A percentile compares a stretch with the other conserved stretches of the same genome.
These are phyloP conservation scores for Baccha elongata DNA, from an alignment of 2,888 invertebrate genomes.

Conservation along the genomic window DNA sequence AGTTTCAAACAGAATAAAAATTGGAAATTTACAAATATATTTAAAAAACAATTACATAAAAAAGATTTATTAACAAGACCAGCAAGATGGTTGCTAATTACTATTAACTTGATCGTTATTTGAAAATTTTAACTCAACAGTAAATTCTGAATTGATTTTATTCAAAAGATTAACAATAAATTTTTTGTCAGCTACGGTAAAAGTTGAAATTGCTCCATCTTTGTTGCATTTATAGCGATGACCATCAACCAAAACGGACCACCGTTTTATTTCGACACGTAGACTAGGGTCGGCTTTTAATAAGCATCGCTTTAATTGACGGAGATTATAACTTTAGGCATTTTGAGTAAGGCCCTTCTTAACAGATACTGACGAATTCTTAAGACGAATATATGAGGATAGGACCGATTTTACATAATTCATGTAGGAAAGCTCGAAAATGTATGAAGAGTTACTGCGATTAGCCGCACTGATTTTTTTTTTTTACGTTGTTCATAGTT, in stretches of 20 bases:
- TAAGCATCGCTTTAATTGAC: background rate
- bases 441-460: background rate
- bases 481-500: background rate
- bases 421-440: background rate
- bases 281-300: background rate
- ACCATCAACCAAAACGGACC: background rate
- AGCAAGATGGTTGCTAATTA: too few species aligned
- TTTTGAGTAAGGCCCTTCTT: background rate
- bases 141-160: too few species aligned
- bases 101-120: too few species aligned
- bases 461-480: background rate
- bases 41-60: too few species aligned
- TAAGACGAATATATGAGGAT: too few species aligned
- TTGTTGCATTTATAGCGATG: background rate
- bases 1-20: too few species aligned
- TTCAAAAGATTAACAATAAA: too few species aligned
- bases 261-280: too few species aligned
- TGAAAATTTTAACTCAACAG: too few species aligned
- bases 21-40: too few species aligned
- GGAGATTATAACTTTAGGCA: background rate
- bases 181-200: background rate
- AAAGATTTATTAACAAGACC: too few species aligned
- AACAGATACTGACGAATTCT: background rate
- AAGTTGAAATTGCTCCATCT: background rate
- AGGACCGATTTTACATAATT: too few species aligned